A percentile compares a stretch with the other conserved stretches of the same genome.
phyloP scores from a whole-genome alignment of 2,797 vertebrate genomes.

The Rhabdomys pumilio region DNA sequence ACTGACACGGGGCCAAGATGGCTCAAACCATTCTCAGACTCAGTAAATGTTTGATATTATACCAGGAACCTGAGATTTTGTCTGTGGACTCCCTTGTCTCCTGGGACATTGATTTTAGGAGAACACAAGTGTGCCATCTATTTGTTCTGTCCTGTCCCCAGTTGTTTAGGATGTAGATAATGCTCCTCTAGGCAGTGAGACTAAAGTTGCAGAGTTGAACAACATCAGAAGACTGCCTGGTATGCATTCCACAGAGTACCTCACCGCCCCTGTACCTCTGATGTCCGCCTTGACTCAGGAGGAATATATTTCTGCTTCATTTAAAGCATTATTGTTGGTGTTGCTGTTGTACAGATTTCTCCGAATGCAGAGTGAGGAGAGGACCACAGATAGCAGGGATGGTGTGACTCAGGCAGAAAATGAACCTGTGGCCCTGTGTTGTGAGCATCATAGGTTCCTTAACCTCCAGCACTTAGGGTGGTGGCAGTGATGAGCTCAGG shows the following conservation, averaged over 20 bases:
- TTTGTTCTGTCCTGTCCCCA: background rate
- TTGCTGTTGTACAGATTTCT: background rate
- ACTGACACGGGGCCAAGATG: background rate
- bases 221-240: background rate
- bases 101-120: background rate
- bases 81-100: background rate
- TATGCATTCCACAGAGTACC: background rate
- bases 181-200: background rate
- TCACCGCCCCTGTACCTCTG: background rate
- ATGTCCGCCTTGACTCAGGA: background rate
- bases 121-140: background rate
- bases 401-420: background rate
- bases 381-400: background rate
- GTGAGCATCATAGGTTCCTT: background rate
- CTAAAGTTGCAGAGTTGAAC: background rate
- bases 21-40: background rate
- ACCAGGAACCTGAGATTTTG: background rate
- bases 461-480: background rate
- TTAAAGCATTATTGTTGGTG: slow-evolving; percentile 10
- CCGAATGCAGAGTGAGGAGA: background rate
- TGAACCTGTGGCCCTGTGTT: background rate
- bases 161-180: background rate
- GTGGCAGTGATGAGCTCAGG: background rate
- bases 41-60: background rate
- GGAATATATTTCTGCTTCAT: background rate